Conservation (phyloP, 1,140 invertebrate genomes). For the Trissolcus basalis region DNA sequence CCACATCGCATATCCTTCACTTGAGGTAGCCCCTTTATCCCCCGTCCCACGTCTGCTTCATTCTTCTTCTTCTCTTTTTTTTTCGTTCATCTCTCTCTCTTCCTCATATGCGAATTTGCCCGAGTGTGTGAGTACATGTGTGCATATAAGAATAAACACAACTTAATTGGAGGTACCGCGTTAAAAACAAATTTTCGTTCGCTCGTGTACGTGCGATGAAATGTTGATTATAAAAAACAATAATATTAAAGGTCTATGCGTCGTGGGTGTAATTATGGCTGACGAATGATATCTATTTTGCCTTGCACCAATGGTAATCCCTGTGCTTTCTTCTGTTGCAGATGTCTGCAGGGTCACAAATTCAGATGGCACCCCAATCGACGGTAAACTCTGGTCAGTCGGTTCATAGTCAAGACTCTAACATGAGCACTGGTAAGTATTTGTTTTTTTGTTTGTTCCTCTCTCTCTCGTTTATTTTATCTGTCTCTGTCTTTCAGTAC, state of each 20-base stretch:
- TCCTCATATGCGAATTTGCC: no score
- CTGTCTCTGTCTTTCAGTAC: background rate
- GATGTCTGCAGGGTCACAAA: slow-evolving; percentile 95
- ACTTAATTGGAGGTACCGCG: no score
- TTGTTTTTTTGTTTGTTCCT: background rate
- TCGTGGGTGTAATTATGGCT: slow-evolving; percentile 22
- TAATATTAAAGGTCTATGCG: background rate
- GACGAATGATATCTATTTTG: slow-evolving; percentile 5
- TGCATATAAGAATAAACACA: no score
- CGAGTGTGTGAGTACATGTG: no score
- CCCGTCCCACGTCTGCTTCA: background rate
- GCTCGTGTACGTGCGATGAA: no score
- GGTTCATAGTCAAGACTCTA: slow-evolving; percentile 94
- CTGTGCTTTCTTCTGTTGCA: slow-evolving; percentile 77
- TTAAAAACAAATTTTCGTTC: no score
- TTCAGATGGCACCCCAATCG: slow-evolving; percentile 95
- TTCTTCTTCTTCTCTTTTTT: slow-evolving; percentile 3
- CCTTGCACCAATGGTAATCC: slow-evolving; percentile 31
- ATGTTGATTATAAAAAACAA: no score
- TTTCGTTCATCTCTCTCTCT: no score
- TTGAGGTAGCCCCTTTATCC: slow-evolving; percentile 22
- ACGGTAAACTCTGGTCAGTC: slow-evolving; percentile 90
- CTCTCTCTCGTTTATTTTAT: background rate
- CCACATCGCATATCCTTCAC: slow-evolving; percentile 24
- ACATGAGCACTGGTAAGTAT: slow-evolving; percentile 91